These are phyloP conservation scores for Microchirus variegatus DNA, from an alignment of 2,797 vertebrate genomes.

Conservation along the genomic window DNA sequence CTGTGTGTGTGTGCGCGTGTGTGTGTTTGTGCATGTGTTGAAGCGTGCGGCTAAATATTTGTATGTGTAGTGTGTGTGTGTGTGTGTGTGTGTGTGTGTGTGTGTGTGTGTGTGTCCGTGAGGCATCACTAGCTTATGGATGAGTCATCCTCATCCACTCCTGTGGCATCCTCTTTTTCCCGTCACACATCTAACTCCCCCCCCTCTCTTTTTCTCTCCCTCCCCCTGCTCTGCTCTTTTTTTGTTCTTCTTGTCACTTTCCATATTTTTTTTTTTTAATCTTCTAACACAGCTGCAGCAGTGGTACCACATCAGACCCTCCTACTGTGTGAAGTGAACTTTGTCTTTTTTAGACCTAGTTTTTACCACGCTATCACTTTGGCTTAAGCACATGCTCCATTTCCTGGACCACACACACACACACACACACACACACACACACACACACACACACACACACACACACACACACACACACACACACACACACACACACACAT, in stretches of 20 bases:
- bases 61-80: conserved; percentile 14
- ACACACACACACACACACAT: neutral
- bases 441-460: conserved; percentile 9
- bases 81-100: conserved; percentile 8
- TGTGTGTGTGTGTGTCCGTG: conserved; percentile 37
- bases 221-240: neutral
- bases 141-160: conserved; percentile 70
- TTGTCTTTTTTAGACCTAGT: no score
- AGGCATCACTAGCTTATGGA: conserved; percentile 66
- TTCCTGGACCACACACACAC: conserved; percentile 25
- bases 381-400: conserved; percentile 13
- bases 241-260: conserved; percentile 3
- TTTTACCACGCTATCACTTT: no score
- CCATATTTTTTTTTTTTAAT: neutral
- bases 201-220: conserved; percentile 22
- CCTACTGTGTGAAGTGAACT: conserved; percentile 36
- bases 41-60: conserved; percentile 57
- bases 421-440: conserved; percentile 1
- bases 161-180: conserved; percentile 54
- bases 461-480: conserved; percentile 17
- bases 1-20: conserved; percentile 40
- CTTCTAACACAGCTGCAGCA: conserved; percentile 11
- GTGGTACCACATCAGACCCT: conserved; percentile 12
- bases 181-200: conserved; percentile 44
- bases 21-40: conserved; percentile 47